phyloP scores from a whole-genome alignment of 2,888 invertebrate species.

The Ellobium chinense region DNA sequence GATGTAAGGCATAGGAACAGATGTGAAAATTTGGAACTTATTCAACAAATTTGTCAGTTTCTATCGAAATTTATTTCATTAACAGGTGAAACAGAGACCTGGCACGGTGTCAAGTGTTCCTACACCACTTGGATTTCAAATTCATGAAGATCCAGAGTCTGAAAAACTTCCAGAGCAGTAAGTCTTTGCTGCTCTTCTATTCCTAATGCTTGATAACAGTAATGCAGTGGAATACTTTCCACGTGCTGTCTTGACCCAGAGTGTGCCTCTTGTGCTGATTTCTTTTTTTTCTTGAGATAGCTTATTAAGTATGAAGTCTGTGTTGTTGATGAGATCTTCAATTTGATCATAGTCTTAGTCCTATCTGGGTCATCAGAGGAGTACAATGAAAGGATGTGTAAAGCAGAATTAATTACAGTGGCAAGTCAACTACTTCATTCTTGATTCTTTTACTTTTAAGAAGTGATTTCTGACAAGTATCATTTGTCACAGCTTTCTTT shows the following conservation, averaged over 20 bases:
- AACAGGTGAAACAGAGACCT: slow-evolving; percentile 41
- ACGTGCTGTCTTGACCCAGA: background rate
- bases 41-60: no score
- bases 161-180: background rate
- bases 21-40: no score
- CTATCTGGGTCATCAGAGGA: no score
- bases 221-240: background rate
- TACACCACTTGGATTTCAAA: slow-evolving; percentile 20
- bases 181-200: background rate
- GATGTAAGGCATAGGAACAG: no score
- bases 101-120: background rate
- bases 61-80: no score
- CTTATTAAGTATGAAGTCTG: no score
- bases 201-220: background rate
- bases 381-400: no score
- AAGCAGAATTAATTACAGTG: no score
- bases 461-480: background rate
- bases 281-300: background rate
- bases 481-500: background rate
- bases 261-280: background rate
- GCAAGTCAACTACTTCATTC: no score
- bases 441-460: background rate
- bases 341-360: no score
- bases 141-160: slow-evolving; percentile 44
- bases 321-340: no score